These are phyloP conservation scores for Plestiodon gilberti DNA, from an alignment of 2,113 vertebrate species.

Conservation along the genomic window DNA sequence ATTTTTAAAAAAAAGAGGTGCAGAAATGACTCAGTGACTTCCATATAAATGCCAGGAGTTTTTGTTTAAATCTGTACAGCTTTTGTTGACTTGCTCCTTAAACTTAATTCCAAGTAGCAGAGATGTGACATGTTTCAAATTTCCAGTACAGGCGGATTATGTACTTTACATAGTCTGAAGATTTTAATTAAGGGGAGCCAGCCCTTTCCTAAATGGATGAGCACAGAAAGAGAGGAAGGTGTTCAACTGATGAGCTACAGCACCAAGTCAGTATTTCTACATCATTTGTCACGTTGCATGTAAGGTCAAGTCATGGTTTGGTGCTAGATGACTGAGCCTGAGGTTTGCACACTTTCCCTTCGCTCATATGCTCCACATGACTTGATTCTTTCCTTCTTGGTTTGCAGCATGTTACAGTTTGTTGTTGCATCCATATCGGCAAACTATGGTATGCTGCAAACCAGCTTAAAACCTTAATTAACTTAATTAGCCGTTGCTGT, in stretches of 20 bases:
- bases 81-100: not conserved
- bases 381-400: not conserved
- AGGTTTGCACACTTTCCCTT: not conserved
- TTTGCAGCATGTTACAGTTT: not conserved
- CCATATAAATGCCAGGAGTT: not conserved
- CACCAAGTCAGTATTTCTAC: not conserved
- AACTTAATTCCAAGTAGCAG: fast-evolving
- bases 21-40: not conserved
- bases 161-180: not conserved
- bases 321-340: not conserved
- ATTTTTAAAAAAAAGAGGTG: not conserved
- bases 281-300: not conserved
- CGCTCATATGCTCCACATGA: not conserved
- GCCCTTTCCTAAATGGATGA: not conserved
- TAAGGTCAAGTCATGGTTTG: not conserved
- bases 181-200: not conserved
- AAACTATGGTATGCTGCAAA: not conserved
- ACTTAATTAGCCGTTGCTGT: not conserved
- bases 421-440: too few relatives aligned
- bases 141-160: not conserved
- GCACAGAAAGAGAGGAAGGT: not conserved
- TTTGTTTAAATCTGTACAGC: not conserved
- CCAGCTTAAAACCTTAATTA: not conserved
- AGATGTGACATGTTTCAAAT: not conserved
- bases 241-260: not conserved